Evolutionary conservation across 2,113 vertebrate species (phyloP), one percentile per base, ranked within the genome.

Genomic region (Protobothrops mucrosquamatus): DNA sequence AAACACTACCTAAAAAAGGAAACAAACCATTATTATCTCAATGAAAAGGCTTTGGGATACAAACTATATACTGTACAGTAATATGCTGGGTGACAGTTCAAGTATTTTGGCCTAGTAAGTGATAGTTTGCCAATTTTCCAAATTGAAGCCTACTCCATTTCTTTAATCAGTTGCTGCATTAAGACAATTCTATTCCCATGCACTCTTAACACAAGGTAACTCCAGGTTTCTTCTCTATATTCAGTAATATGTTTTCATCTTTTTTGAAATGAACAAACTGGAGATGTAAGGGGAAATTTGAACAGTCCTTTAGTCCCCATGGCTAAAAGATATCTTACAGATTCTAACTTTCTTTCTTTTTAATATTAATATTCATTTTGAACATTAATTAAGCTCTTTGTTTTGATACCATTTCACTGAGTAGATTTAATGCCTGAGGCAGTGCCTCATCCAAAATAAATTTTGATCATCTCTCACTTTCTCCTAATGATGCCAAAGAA

Each of bases 341-440:
- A 48, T 94, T 90, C 81, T 34, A 87, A 91, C 54, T 89, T 48
- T 5, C 95, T 96, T 96, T 95, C 7, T 89, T 93, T 95, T 95
- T 87, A 51, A 91, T 59, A 89, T 93, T 46, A 94, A 92, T 52
- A 8, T 91, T 34, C 85, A 18, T 92, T 95, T 46, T 93, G 87
- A 94, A 88, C 29, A 64, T 64, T 64, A 61, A 61, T 61, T 64
- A n/a, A 61, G 57, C 18, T 94, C 56, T 93, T 93, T 95, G 92
- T 18, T 93, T 94, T 93, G 34, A 91, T 91, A 91, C n/a, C 88
- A 90, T 94, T 74, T 74, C n/a, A 74, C 7, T 74, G n/a, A 34
- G 6, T 74, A 74, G 69, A 18, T 20, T 74, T 39, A 34, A 34
- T 1, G 2, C 14, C n/a, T 39, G 64, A 69, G 92, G 91, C 91